Percentiles rank a stretch among this genome's conserved stretches.
Evolutionary conservation across 2,888 invertebrate species (phyloP).

Genomic region (Dione juno): DNA sequence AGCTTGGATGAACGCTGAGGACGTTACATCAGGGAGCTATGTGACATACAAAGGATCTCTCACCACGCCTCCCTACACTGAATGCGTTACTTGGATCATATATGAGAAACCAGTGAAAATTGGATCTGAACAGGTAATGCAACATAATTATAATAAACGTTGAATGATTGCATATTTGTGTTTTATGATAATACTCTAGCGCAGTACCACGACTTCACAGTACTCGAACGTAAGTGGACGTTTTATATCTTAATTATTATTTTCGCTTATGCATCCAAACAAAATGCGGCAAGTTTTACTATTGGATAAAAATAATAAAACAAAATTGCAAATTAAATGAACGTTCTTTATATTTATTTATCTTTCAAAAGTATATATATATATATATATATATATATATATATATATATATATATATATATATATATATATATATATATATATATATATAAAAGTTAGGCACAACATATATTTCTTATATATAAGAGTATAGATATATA

Average conservation of each 20-base stretch:
- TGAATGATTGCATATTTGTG: not conserved
- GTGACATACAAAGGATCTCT: conserved; percentile 89
- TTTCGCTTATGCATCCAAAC: no score
- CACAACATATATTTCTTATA: no score
- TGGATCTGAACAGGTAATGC: conserved; percentile 85
- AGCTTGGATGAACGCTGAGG: conserved; percentile 87
- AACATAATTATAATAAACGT: not conserved
- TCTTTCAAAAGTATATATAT: not conserved
- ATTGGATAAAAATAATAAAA: no score
- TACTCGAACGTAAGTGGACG: no score
- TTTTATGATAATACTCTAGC: no score
- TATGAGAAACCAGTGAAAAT: conserved; percentile 87
- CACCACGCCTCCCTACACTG: conserved; percentile 88
- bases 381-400: not conserved
- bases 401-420: not conserved
- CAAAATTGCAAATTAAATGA: no score
- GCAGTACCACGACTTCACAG: no score
- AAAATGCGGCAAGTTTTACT: no score
- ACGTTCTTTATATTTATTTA: no score
- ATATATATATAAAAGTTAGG: not conserved
- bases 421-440: not conserved
- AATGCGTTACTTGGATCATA: conserved; percentile 90
- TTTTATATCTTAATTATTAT: no score
- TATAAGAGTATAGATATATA: not conserved
- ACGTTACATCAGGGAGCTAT: conserved; percentile 87